Base-by-base conservation (phyloP, 2,113 vertebrate genomes). In the Gambusia affinis region DNA sequence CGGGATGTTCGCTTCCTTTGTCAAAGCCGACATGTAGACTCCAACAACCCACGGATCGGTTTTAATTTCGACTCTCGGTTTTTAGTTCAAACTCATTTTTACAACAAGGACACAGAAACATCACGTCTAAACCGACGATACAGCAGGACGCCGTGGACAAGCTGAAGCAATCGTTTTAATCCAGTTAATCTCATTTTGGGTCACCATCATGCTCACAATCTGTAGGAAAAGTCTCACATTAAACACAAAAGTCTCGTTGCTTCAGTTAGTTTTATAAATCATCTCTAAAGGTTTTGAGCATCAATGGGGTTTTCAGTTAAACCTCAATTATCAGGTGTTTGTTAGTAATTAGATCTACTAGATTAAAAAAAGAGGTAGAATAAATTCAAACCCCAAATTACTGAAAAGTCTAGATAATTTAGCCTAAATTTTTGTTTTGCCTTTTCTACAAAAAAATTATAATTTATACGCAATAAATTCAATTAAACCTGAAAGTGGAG, bases 21-120 rank as follows among this genome's bases (percentile, higher is more conserved):
- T 99, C 84, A 95, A 95, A 54, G 98, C 98, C 4, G 98, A 99
- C 93, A 98, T 98, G 97, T 99, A 95, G 95, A 74, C 60, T 1
- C 39, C 24, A 1, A n/a, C 67, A 24, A 31, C 31, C 1, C 22
- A 37, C 72, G 12, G 39, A 63, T 71, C 64, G 10, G 37, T 69
- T 28, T 15, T 11, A 44, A 60, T 17, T 4, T 14, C 2, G 1
- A 14, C 47, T 60, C 51, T 42, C 14, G 4, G 4, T 15, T 19
- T 69, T 22, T 12, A 15, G 64, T 70, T 39, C 22, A 69, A 67
- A 39, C 35, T n/a, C 39, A 15, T 54, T 69, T 64, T 27, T 60
- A 1, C 2, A 37, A 17, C 2, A 54, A 63, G 17, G 39, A 6
- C 39, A 29, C 61, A 11, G 24, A 17, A 44, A 37, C 65, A 28